Evolutionary conservation across 2,888 invertebrate species (phyloP).

Genomic region (Aquatica leii): DNA sequence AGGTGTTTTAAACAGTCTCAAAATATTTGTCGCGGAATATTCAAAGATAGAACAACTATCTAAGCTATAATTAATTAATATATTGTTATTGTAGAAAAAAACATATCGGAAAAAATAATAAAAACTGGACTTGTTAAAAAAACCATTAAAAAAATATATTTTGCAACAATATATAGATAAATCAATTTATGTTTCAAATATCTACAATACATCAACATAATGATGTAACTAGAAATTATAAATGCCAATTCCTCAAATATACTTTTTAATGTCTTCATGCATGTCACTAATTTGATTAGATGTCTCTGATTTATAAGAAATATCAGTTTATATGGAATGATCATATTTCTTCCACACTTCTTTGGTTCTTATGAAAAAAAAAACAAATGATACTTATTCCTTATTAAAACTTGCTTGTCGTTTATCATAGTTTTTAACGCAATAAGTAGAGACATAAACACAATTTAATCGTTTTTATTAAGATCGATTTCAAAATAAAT

Average conservation of each 20-base stretch:
- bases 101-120: background rate
- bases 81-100: background rate
- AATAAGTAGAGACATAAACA: conserved; percentile 53
- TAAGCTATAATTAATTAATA: too few species aligned
- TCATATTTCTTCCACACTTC: conserved; percentile 40
- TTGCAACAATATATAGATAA: too few species aligned
- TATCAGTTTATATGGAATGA: conserved; percentile 26
- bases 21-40: too few species aligned
- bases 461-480: conserved; percentile 49
- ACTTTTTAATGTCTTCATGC: conserved; percentile 26
- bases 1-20: too few species aligned
- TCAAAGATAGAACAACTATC: too few species aligned
- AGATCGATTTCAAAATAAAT: conserved; percentile 32
- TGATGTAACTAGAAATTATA: background rate
- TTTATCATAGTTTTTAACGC: conserved; percentile 54
- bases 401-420: conserved; percentile 45
- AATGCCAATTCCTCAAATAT: conserved; percentile 4
- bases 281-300: conserved; percentile 29
- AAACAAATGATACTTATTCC: conserved; percentile 35
- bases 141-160: background rate
- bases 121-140: background rate
- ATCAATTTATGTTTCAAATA: background rate
- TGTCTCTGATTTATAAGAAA: conserved; percentile 28
- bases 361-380: conserved; percentile 14
- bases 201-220: background rate